Percentiles rank a stretch among this genome's conserved stretches.
phyloP scores from a whole-genome alignment of 2,113 vertebrate genomes.

The Balaenoptera acutorostrata region DNA sequence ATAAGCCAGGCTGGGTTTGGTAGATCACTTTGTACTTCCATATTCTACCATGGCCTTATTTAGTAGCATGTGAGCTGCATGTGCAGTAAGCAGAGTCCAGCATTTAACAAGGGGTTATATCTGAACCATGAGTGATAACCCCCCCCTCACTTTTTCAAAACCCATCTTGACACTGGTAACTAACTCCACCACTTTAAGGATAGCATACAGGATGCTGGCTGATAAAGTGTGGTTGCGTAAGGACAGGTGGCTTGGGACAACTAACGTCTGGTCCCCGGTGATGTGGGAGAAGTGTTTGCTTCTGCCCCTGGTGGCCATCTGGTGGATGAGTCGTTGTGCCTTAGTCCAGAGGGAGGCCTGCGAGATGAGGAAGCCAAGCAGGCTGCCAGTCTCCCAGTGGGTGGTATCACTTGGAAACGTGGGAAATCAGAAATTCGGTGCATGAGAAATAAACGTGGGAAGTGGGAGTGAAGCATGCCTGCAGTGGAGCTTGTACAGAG shows the following conservation, averaged over 20 bases:
- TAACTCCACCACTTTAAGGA: not conserved
- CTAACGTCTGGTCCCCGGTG: not conserved
- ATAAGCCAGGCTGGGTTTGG: not conserved
- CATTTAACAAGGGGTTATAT: not conserved
- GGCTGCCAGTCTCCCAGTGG: rapidly evolving
- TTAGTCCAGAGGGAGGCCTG: not conserved
- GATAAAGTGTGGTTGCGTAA: not conserved
- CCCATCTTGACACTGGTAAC: not conserved
- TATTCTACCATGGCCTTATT: not conserved
- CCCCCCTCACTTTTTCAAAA: not conserved
- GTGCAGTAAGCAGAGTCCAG: not conserved
- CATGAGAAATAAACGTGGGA: not conserved
- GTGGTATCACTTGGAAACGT: not conserved
- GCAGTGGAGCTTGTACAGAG: not conserved
- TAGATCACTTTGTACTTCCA: not conserved
- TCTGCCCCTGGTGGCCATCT: not conserved
- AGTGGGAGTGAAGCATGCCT: not conserved
- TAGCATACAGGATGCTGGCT: not conserved
- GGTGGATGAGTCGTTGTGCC: not conserved
- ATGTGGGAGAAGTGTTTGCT: not conserved
- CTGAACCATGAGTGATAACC: not conserved
- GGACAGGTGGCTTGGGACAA: not conserved
- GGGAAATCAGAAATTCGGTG: not conserved
- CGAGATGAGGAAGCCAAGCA: not conserved
- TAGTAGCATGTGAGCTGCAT: not conserved